Base-by-base conservation (phyloP, 2,888 invertebrate genomes). In the Noctua comes region DNA sequence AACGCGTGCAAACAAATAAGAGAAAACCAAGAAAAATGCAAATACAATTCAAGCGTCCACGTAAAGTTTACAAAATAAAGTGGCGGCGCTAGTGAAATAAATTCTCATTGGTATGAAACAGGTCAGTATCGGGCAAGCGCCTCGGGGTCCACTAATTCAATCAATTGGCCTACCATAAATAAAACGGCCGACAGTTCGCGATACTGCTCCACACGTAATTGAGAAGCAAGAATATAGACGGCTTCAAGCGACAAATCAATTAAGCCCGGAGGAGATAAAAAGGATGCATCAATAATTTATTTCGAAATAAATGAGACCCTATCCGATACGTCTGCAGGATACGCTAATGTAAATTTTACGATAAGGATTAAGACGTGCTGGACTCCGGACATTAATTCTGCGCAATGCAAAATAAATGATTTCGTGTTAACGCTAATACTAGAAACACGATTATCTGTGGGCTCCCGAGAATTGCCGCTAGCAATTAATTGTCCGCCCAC, bases 141-240 rank as follows among this genome's bases (percentile, higher is more conserved):
- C 95, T 95, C 92, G 87, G 94, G 95, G 96, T 92, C 94, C 92
- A 95, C 95, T 96, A 96, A 96, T 96, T 96, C 96, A 96, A 96
- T 96, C 96, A 96, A 96, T 96, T 94, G 94, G 91, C 92, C 90
- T 93, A 91, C 94, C 95, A 96, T 96, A 96, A 96, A 96, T 96
- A 96, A 95, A 94, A 89, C 88, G 91, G 92, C 91, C 91, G 95
- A 94, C 95, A 94, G 91, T 93, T 92, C 91, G 94, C 95, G 95
- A 96, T 95, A 95, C 93, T 91, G 91, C 87, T 91, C 92, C 91
- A 90, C 93, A 92, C 94, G 95, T 96, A 96, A 96, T 96, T 96
- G 96, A 95, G 96, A 95, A 95, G 94, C 94, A 94, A 91, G 92
- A 92, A 92, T 93, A 93, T 92, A 88, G 93, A 93, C 92, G 92